These are phyloP conservation scores for Tipula unca DNA, from an alignment of 2,888 invertebrate genomes.

Conservation along the genomic window DNA sequence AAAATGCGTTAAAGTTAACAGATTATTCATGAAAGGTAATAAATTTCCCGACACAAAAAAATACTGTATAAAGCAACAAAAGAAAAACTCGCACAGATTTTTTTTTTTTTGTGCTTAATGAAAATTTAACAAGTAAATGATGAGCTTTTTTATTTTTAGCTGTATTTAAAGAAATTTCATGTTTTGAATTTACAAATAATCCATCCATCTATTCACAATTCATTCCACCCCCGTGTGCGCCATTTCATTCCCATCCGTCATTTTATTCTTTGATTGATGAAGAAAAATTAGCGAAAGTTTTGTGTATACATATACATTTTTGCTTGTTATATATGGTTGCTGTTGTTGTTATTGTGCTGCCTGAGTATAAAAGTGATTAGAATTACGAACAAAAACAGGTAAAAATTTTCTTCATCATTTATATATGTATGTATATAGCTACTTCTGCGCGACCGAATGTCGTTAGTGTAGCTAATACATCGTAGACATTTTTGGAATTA, in stretches of 20 bases:
- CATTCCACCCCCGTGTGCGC: not conserved
- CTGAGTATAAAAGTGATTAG: not conserved
- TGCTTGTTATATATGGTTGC: not conserved
- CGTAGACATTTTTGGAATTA: not conserved
- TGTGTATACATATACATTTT: not conserved
- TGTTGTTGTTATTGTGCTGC: not conserved
- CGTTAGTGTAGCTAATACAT: not conserved
- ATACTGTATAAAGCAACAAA: not conserved
- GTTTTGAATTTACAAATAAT: not conserved
- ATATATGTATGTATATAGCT: too few species aligned
- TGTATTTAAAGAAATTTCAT: not conserved
- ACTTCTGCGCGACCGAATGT: not conserved
- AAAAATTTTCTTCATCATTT: not conserved
- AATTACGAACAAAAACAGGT: not conserved
- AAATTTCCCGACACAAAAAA: not conserved
- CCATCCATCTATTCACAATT: not conserved
- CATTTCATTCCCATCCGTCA: not conserved
- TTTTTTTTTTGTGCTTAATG: not conserved
- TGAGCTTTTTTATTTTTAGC: not conserved
- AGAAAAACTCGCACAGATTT: not conserved
- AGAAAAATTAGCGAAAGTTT: not conserved
- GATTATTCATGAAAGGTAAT: not conserved
- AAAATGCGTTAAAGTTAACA: not conserved
- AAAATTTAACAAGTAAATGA: conserved; percentile 14
- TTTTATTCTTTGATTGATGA: conserved; percentile 8